Conservation (phyloP, 2,888 invertebrate genomes). For the Nebria salina region DNA sequence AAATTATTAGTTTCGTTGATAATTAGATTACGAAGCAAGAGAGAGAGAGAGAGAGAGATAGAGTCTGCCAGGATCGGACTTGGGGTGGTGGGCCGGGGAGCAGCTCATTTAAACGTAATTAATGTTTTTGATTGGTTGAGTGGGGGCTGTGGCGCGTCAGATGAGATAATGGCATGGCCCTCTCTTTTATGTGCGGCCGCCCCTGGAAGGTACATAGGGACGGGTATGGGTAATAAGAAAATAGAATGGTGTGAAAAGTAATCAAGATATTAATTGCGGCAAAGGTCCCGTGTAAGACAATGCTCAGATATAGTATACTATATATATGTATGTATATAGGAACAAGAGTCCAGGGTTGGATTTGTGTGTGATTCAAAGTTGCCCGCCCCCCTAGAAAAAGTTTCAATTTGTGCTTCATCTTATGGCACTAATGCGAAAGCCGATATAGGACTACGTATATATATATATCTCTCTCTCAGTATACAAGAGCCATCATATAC, state of each 20-base stretch:
- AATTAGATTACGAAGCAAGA: conserved; percentile 59
- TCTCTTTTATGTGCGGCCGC: conserved; percentile 8
- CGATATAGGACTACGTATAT: background rate
- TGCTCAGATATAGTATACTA: conserved; percentile 10
- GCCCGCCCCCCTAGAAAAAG: too few species aligned
- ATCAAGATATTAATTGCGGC: conserved; percentile 53
- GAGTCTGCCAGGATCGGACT: background rate
- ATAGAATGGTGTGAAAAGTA: conserved; percentile 50
- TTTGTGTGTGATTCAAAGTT: too few species aligned
- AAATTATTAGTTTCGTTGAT: conserved; percentile 63
- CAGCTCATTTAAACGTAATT: conserved; percentile 46
- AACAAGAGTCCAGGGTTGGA: too few species aligned
- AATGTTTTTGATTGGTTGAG: conserved; percentile 42
- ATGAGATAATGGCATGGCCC: conserved; percentile 40
- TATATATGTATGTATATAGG: too few species aligned
- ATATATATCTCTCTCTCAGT: conserved; percentile 23
- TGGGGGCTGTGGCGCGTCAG: conserved; percentile 14
- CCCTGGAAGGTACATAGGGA: background rate
- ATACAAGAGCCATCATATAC: conserved; percentile 14
- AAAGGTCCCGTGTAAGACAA: conserved; percentile 48
- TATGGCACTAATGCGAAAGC: too few species aligned
- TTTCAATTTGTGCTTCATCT: too few species aligned
- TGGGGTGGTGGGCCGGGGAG: conserved; percentile 20
- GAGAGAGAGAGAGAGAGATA: background rate
- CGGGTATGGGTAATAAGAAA: conserved; percentile 44